Evolutionary conservation across 2,888 invertebrate genomes (phyloP).

Genomic region (Spisula solida): DNA sequence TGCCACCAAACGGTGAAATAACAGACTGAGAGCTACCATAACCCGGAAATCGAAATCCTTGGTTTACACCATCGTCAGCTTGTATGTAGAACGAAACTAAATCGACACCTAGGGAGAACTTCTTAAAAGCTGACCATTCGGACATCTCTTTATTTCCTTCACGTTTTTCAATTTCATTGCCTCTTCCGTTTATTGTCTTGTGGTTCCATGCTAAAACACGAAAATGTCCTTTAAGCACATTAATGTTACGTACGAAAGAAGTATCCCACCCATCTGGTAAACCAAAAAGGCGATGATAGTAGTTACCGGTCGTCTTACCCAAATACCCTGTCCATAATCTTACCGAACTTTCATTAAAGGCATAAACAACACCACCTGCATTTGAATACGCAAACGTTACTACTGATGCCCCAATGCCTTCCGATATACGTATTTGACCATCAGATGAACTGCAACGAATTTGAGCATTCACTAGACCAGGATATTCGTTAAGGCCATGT

Average conservation of each 20-base stretch:
- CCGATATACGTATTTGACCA: conserved; percentile 34
- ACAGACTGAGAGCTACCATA: conserved; percentile 51
- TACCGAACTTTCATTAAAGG: conserved; percentile 41
- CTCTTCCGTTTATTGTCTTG: neutral
- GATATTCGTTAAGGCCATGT: conserved; percentile 47
- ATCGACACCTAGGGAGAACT: conserved; percentile 24
- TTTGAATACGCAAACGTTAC: neutral
- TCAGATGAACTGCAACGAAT: neutral
- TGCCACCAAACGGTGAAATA: conserved; percentile 47
- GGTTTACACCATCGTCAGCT: conserved; percentile 53
- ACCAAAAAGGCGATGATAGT: conserved; percentile 34
- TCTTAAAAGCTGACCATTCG: conserved; percentile 20
- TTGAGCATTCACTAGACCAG: conserved; percentile 47
- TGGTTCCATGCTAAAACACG: conserved; percentile 33
- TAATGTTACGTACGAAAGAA: neutral
- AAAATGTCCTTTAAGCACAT: conserved; percentile 18
- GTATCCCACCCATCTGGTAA: conserved; percentile 43
- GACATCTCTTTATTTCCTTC: conserved; percentile 16
- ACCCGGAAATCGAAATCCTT: conserved; percentile 58
- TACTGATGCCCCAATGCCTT: conserved; percentile 45
- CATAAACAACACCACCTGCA: conserved; percentile 52
- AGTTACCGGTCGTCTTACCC: neutral
- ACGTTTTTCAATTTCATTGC: neutral
- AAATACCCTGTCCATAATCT: conserved; percentile 59
- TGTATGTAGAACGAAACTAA: conserved; percentile 45